Evolutionary conservation across 2,113 vertebrate species (phyloP).

Genomic region (Nothoprocta perdicaria): DNA sequence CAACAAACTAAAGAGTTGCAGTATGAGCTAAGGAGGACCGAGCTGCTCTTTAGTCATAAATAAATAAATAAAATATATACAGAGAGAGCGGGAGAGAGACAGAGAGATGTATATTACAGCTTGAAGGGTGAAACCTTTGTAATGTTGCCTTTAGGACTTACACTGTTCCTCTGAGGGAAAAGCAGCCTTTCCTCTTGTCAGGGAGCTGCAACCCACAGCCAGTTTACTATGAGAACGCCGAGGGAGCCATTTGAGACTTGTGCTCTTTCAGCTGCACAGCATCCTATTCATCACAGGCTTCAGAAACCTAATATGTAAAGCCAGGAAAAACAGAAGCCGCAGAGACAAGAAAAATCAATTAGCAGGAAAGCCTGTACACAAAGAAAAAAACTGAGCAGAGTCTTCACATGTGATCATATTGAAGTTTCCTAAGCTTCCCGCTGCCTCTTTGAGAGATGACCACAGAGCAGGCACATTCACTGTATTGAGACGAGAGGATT

Average conservation of each 20-base stretch:
- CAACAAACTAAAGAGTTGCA: conserved; percentile 15
- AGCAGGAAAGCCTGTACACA: not conserved
- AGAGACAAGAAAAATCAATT: conserved; percentile 25
- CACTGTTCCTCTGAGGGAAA: not conserved
- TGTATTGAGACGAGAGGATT: not conserved
- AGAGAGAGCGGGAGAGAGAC: no score
- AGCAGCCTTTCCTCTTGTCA: not conserved
- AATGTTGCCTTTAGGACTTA: not conserved
- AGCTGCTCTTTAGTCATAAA: not conserved
- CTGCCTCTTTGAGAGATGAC: not conserved
- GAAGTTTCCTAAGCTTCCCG: not conserved
- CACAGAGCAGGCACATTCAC: not conserved
- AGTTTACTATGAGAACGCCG: not conserved
- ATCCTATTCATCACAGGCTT: not conserved
- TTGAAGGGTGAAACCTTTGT: not conserved
- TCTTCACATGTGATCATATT: not conserved
- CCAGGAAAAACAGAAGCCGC: conserved; percentile 18
- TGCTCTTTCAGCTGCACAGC: not conserved
- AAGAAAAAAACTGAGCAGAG: not conserved
- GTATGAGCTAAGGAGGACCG: not conserved
- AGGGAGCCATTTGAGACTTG: not conserved
- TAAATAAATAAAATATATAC: not conserved
- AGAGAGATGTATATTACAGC: not conserved
- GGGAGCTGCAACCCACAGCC: not conserved
- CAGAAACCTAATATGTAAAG: not conserved